Base-by-base conservation (phyloP, 2,113 vertebrate genomes). In the Gobiocypris rarus region DNA sequence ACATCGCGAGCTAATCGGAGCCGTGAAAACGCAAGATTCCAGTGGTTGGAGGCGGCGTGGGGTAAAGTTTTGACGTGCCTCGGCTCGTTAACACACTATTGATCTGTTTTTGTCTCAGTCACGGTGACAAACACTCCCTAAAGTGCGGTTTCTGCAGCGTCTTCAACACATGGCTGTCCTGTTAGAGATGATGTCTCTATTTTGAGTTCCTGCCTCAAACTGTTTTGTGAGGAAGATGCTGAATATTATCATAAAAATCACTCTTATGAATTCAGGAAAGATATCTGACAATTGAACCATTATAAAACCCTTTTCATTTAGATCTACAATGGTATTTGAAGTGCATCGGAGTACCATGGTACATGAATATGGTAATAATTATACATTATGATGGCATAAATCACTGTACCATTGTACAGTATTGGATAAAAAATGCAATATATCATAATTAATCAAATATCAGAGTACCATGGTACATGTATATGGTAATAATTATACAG, bases 1-100 rank as follows among this genome's bases (percentile, higher is more conserved):
- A 93, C 92, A 90, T 86, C 73, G 34, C 3, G 1, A 84, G 45
- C 79, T 89, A 73, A 89, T 52, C 89, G 76, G 83, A 83, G 82
- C 71, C 81, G 83, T 9, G 87, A 85, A 83, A 82, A 87, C 58
- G 61, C 79, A 50, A 8, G 71, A 82, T 61, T 71, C 73, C 82
- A 48, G 1, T 7, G 80, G 82, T 82, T 0, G 86, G 77, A 80
- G 85, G 10, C 73, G 59, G 86, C 4, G 87, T 87, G 86, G 88
- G 91, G 86, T 87, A 61, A 85, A 83, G 75, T 84, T 73, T 58
- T 81, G 74, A 71, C 50, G 8, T 28, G 24, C 38, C n/a, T 84
- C 9, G 6, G 34, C 54, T 80, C 77, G 59, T 67, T 80, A 31
- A 48, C 10, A 24, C 77, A 67, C 59, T 67, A 81, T 81, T 56